Conservation (phyloP, 1,140 invertebrate species). For the Heliconius eleuchia region DNA sequence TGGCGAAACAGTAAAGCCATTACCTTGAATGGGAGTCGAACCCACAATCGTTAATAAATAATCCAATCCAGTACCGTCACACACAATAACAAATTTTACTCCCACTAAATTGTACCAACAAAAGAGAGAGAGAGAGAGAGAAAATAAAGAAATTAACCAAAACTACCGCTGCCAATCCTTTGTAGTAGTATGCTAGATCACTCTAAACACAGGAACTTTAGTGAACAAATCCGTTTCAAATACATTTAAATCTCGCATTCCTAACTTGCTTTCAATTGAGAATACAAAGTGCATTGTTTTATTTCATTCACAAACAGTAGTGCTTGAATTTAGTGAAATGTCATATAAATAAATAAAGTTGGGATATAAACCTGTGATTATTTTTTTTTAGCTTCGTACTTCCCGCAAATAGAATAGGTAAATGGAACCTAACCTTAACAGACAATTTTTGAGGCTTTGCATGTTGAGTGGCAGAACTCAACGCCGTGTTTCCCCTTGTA, state of each 20-base stretch:
- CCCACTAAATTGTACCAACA: too few relatives aligned
- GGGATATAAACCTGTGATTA: background rate
- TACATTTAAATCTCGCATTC: conserved; percentile 21
- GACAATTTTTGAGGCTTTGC: too few relatives aligned
- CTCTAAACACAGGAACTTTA: background rate
- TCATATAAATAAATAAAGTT: background rate
- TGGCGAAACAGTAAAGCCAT: too few relatives aligned
- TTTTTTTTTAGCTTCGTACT: background rate
- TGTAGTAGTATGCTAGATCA: background rate
- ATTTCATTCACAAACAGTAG: background rate
- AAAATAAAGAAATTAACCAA: conserved; percentile 2
- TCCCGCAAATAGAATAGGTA: too few relatives aligned
- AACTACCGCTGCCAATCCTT: background rate
- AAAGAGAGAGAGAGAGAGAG: background rate
- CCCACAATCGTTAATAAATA: too few relatives aligned
- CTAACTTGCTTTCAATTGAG: conserved; percentile 23
- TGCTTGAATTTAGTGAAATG: background rate
- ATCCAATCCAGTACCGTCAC: too few relatives aligned
- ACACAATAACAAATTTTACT: too few relatives aligned
- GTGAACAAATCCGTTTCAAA: conserved; percentile 14
- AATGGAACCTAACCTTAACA: too few relatives aligned
- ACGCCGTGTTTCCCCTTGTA: background rate
- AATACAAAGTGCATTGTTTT: conserved; percentile 9
- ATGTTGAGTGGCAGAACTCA: background rate
- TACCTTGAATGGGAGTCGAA: too few relatives aligned